A percentile compares a stretch with the other conserved stretches of the same genome.
phyloP scores from a whole-genome alignment of 2,888 invertebrate genomes.

The Phyto melanocephala region DNA sequence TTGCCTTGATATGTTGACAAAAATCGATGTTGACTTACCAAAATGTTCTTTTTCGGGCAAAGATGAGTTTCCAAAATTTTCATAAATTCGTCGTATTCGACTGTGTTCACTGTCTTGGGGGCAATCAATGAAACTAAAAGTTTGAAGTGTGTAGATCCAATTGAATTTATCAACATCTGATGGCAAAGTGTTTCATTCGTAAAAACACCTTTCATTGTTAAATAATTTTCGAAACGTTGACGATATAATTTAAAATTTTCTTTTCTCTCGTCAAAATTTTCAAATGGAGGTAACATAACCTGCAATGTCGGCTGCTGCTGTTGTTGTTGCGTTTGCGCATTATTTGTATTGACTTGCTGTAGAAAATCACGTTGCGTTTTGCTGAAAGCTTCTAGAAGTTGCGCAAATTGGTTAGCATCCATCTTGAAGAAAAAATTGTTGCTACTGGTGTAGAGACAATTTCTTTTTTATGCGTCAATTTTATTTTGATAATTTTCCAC shows the following conservation, averaged over 20 bases:
- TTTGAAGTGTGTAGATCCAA: conserved; percentile 24
- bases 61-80: not conserved
- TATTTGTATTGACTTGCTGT: no score
- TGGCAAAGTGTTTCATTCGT: conserved; percentile 10
- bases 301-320: no score
- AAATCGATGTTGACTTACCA: not conserved
- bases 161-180: conserved; percentile 42
- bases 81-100: not conserved
- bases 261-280: not conserved
- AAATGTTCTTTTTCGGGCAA: conserved; percentile 11
- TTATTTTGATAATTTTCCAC: no score
- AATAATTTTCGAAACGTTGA: conserved; percentile 45
- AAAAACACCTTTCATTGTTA: conserved; percentile 18
- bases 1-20: conserved; percentile 31
- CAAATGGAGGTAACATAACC: no score
- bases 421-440: no score
- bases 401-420: no score
- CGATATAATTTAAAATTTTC: conserved; percentile 33
- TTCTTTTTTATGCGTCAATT: no score
- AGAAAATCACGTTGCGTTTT: not conserved
- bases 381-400: no score
- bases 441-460: no score
- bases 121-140: not conserved
- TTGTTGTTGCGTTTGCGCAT: no score
- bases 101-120: not conserved